These are phyloP conservation scores for Tachysurus vachellii DNA, from an alignment of 2,113 vertebrate species.

Conservation along the genomic window DNA sequence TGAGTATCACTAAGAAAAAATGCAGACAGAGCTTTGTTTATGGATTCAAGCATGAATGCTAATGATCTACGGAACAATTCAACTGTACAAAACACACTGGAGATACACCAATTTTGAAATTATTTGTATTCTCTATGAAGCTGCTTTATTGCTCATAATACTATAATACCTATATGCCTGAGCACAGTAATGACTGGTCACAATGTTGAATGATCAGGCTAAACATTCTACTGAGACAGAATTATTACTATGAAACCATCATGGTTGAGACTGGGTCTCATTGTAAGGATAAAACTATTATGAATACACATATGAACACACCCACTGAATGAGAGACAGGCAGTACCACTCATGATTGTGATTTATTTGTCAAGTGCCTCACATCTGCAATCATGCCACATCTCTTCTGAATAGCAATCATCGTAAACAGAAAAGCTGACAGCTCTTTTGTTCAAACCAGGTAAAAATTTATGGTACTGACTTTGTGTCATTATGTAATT, in stretches of 20 bases:
- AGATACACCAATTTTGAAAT: not conserved
- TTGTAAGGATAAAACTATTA: not conserved
- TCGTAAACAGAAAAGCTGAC: not conserved
- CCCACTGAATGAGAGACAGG: not conserved
- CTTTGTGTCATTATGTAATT: not conserved
- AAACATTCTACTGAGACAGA: not conserved
- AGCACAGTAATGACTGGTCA: not conserved
- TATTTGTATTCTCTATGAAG: not conserved
- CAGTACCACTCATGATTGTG: not conserved
- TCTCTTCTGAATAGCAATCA: not conserved
- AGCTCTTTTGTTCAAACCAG: not conserved
- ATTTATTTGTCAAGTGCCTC: not conserved
- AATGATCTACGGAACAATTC: slow-evolving; percentile 53
- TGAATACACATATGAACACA: no score
- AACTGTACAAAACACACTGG: slow-evolving; percentile 31
- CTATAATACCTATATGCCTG: not conserved
- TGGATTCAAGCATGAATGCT: slow-evolving; percentile 49
- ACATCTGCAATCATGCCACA: not conserved
- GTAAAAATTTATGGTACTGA: not conserved
- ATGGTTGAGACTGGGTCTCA: not conserved
- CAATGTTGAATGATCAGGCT: not conserved
- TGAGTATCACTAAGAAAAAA: slow-evolving; percentile 61
- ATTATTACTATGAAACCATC: not conserved
- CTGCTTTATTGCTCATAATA: not conserved
- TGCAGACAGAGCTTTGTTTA: slow-evolving; percentile 48